phyloP scores from a whole-genome alignment of 2,113 vertebrate genomes.

The Caretta caretta region DNA sequence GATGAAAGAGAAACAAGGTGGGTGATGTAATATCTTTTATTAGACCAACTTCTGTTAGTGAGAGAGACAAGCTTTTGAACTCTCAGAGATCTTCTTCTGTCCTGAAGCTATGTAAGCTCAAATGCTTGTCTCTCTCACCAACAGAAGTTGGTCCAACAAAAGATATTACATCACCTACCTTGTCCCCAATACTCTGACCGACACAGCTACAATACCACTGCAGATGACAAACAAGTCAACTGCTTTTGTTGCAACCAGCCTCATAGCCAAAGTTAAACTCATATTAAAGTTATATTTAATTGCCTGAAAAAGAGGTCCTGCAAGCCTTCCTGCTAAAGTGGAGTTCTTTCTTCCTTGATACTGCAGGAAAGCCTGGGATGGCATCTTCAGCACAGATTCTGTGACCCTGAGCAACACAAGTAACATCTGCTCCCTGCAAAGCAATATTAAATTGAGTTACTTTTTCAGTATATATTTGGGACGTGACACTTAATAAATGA shows the following conservation, averaged over 20 bases:
- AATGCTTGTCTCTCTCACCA: neutral
- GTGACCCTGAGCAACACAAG: constrained; percentile 96
- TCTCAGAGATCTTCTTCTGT: neutral
- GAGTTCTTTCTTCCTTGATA: constrained; percentile 93
- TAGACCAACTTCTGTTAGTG: neutral
- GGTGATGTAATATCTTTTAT: neutral
- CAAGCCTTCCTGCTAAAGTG: constrained; percentile 94
- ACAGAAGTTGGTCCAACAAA: neutral
- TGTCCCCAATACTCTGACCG: neutral
- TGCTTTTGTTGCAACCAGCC: neutral
- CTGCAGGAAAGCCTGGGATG: constrained; percentile 90
- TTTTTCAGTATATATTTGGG: neutral
- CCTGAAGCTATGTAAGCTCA: neutral
- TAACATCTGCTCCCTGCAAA: constrained; percentile 95
- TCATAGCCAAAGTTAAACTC: neutral
- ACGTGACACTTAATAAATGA: neutral
- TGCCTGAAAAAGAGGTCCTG: constrained; percentile 97
- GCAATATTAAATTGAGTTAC: constrained; percentile 16
- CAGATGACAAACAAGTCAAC: neutral
- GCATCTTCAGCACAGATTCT: constrained; percentile 96
- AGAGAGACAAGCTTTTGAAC: neutral
- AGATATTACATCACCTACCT: neutral
- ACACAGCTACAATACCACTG: neutral
- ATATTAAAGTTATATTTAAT: constrained; percentile 63
- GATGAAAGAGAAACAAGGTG: neutral